phyloP scores from a whole-genome alignment of 2,888 invertebrate species.

The Patella caerulea region DNA sequence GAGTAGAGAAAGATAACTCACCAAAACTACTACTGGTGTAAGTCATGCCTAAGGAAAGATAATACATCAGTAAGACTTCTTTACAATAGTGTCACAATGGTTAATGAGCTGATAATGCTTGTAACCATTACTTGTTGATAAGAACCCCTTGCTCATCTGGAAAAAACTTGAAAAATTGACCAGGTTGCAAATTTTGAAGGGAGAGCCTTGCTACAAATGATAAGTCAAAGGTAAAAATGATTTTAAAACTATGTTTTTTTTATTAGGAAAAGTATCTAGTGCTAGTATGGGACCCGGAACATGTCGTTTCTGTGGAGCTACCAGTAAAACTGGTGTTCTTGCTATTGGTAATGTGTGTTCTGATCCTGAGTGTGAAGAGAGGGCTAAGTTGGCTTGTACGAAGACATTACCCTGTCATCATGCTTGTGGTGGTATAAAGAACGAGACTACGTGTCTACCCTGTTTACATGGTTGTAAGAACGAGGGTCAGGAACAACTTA shows the following conservation, averaged over 20 bases:
- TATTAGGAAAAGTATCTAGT: slow-evolving; percentile 50
- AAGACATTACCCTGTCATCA: slow-evolving; percentile 90
- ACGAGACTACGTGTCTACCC: slow-evolving; percentile 87
- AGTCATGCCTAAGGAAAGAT: too few relatives aligned
- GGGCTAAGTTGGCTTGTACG: slow-evolving; percentile 83
- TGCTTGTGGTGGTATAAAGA: slow-evolving; percentile 91
- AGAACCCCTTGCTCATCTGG: neutral
- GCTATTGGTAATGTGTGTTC: slow-evolving; percentile 94
- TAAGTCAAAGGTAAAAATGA: too few relatives aligned
- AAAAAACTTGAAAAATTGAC: neutral
- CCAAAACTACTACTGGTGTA: too few relatives aligned
- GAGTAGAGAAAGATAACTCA: too few relatives aligned
- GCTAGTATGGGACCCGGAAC: slow-evolving; percentile 76
- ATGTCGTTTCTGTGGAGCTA: slow-evolving; percentile 92
- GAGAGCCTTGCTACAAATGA: too few relatives aligned
- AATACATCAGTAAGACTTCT: too few relatives aligned
- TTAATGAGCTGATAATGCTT: neutral
- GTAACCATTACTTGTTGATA: neutral
- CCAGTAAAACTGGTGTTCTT: slow-evolving; percentile 84
- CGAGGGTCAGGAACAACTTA: slow-evolving; percentile 74
- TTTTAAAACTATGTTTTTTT: neutral
- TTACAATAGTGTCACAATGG: too few relatives aligned
- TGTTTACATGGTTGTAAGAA: slow-evolving; percentile 87
- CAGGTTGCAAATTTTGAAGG: too few relatives aligned
- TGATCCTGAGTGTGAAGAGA: slow-evolving; percentile 90